Base-by-base conservation (phyloP, 2,797 vertebrate species). In the Coreius guichenoti region DNA sequence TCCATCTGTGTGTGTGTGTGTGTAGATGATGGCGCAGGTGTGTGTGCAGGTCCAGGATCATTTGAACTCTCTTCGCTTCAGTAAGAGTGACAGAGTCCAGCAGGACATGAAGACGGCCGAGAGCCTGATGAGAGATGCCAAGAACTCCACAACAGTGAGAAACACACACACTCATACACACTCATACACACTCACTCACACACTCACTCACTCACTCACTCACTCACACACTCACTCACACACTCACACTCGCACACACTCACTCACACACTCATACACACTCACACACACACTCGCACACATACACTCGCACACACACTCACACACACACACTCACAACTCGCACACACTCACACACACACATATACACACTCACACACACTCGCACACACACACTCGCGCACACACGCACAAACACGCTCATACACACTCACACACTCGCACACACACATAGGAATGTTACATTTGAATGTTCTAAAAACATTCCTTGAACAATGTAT, bases 31-130 rank as follows among this genome's bases (percentile, higher is more conserved):
- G 89, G 97, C 98, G 91, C 95, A 93, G 86, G 96, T 99, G 89
- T 99, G 98, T 87, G 98, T 99, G 58, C 98, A 97, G 93, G 97
- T 99, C n/a, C 98, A 99, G 94, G 98, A 99, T 88, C 98, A 99
- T 88, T 94, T 99, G 83, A 99, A 99, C 95, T 99, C 98, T 2
- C 94, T 99, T 89, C 93, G 94, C 86, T 98, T 96, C 89, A 95
- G 94, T 23, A 95, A 95, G 74, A 92, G 92, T 43, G 94, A 91
- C 21, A 83, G 90, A 12, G 88, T 99, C 33, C 96, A 96, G 90
- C 96, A 98, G 72, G 98, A 99, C 88, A 93, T 99, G 90, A 97
- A 93, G 90, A 92, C 91, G 58, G 97, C 97, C 0, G 96, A 97
- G 87, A 96, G 94, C 87, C 94, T 99, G 39, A 96, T 99, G 94